These are phyloP conservation scores for Stenopsyche tienmushanensis DNA, from an alignment of 1,140 invertebrate genomes.

Conservation along the genomic window DNA sequence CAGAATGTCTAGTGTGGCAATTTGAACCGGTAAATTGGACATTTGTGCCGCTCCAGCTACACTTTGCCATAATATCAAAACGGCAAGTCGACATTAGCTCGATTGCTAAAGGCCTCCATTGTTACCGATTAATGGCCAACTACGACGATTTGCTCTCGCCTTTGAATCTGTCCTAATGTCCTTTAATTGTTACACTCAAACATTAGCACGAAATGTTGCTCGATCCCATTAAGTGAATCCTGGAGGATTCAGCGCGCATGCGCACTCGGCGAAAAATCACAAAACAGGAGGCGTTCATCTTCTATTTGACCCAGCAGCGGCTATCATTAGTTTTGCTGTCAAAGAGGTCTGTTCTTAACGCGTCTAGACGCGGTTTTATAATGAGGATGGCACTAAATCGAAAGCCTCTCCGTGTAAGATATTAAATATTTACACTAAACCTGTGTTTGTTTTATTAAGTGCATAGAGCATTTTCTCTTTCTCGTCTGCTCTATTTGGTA, in stretches of 20 bases:
- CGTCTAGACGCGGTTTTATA: no score
- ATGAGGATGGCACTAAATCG: no score
- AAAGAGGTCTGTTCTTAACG: no score
- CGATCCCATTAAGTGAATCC: neutral
- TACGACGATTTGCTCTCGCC: conserved; percentile 17
- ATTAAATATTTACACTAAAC: no score
- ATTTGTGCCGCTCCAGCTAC: neutral
- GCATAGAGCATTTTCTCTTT: no score
- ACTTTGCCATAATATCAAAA: conserved; percentile 5
- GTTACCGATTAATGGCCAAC: conserved; percentile 27
- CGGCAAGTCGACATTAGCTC: conserved; percentile 18
- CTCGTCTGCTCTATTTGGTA: no score
- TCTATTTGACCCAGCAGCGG: no score
- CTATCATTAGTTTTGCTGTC: no score
- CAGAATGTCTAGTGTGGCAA: neutral
- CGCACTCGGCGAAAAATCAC: neutral
- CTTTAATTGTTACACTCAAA: conserved; percentile 23
- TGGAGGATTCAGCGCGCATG: neutral
- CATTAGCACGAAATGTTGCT: neutral
- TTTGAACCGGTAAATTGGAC: neutral
- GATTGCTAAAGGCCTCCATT: conserved; percentile 30
- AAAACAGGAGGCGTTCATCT: no score
- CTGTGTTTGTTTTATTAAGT: no score
- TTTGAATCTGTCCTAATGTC: conserved; percentile 26
- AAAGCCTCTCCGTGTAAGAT: no score